phyloP scores from a whole-genome alignment of 64 coral and sea anemone species.

The Stichodactyla mertensii region DNA sequence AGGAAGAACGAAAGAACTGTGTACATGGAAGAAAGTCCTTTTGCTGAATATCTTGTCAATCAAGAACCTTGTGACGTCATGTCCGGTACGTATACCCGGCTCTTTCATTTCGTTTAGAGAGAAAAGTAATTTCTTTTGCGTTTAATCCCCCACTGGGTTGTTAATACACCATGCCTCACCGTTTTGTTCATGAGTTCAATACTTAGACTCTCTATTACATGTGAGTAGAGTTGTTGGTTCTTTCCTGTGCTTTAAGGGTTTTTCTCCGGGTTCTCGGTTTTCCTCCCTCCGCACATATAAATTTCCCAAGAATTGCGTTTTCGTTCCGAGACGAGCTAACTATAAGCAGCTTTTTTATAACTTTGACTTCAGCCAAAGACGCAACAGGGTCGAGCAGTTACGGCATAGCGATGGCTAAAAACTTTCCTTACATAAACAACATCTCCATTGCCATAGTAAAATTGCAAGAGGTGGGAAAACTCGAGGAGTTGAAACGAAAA shows the following conservation, averaged over 20 bases:
- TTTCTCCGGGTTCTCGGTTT: too few relatives aligned
- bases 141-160: too few relatives aligned
- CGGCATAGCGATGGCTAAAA: slow-evolving; percentile 12
- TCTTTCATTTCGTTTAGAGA: background rate
- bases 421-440: slow-evolving; percentile 10
- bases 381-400: slow-evolving; percentile 16
- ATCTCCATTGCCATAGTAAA: slow-evolving; percentile 14
- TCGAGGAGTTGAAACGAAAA: slow-evolving; percentile 1
- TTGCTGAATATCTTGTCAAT: slow-evolving; percentile 9
- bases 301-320: too few relatives aligned
- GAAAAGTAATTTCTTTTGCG: too few relatives aligned
- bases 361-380: background rate
- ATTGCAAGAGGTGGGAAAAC: background rate
- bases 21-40: slow-evolving; percentile 3
- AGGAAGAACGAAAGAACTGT: slow-evolving; percentile 11
- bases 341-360: background rate
- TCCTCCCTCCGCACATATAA: too few relatives aligned
- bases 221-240: too few relatives aligned
- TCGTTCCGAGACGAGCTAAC: too few relatives aligned
- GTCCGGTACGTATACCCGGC: background rate
- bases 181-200: too few relatives aligned
- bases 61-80: slow-evolving; percentile 12
- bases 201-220: too few relatives aligned
- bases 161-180: too few relatives aligned
- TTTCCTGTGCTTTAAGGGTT: too few relatives aligned